phyloP scores from a whole-genome alignment of 2,888 invertebrate species.

The Dromius quadrimaculatus region DNA sequence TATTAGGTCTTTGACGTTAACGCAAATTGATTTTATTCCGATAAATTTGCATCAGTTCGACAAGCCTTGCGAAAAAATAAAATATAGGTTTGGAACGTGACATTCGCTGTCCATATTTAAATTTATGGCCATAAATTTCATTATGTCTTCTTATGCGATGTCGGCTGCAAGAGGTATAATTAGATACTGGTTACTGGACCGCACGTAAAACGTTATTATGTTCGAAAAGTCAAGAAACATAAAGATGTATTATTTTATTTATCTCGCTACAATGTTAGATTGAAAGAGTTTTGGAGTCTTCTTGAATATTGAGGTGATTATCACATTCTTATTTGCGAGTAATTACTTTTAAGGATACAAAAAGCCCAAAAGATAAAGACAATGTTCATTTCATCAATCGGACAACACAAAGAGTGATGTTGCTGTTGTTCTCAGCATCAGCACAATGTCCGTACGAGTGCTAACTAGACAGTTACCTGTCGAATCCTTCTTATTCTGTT shows the following conservation, averaged over 20 bases:
- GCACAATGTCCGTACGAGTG: constrained; percentile 37
- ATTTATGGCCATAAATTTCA: constrained; percentile 17
- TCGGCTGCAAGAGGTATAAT: constrained; percentile 8
- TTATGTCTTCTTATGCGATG: constrained; percentile 3
- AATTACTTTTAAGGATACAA: constrained; percentile 19
- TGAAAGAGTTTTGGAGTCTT: background rate
- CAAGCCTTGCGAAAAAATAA: constrained; percentile 8
- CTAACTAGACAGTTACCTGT: constrained; percentile 45
- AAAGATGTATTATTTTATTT: no score
- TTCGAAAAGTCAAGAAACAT: no score
- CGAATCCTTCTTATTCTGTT: constrained; percentile 32
- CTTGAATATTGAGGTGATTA: background rate
- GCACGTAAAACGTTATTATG: no score
- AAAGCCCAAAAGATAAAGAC: constrained; percentile 21
- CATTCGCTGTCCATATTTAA: constrained; percentile 7
- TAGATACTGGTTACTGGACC: background rate
- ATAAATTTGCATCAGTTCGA: constrained; percentile 22
- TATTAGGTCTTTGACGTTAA: no score
- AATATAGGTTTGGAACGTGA: constrained; percentile 14
- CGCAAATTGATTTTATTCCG: background rate
- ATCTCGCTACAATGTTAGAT: no score
- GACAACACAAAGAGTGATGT: constrained; percentile 32
- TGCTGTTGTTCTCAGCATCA: constrained; percentile 29
- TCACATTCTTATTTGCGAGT: constrained; percentile 17
- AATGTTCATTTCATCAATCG: constrained; percentile 34